Base-by-base conservation (phyloP, 2,888 invertebrate genomes). In the Eupsilia transversa region DNA sequence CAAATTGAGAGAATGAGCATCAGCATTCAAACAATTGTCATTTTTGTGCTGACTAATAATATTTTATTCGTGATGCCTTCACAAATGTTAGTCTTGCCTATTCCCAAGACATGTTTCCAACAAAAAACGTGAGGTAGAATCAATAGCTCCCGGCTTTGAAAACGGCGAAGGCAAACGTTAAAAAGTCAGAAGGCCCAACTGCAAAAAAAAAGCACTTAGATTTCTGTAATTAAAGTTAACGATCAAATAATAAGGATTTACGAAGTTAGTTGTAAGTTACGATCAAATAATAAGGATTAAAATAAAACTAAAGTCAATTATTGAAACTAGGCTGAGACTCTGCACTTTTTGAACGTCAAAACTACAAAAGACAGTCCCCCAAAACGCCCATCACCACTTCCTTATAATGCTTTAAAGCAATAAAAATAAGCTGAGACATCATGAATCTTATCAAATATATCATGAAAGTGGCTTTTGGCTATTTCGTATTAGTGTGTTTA, bases 161-260 rank as follows among this genome's bases (percentile, higher is more conserved):
- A 41, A 20, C n/a, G 38, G n/a, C n/a, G 38, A 59, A 72, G 30
- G 38, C 30, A 38, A 23, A 23, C 35, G 27, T 17, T 27, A 23
- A 7, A 7, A 27, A 71, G 33, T 17, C 71, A 23, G 56, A 72
- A 69, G 52, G 10, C n/a, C 23, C 56, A 70, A 43, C 17, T 70
- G 23, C 27, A 23, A 33, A 35, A 38, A n/a, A 68, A 61, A n/a
- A 41, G 3, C 6, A 17, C 41, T 5, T 17, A 49, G 23, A 12
- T 0, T 0, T 67, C 3, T 9, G 23, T 20, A n/a, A 43, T n/a
- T 33, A 43, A 38, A 35, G 14, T 27, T 4, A 38, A 60, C 14
- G 17, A 38, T 17, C 6, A 59, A 35, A 59, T 12, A 23, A 35
- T 23, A 35, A 14, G 33, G 33, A n/a, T n/a, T n/a, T n/a, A n/a